phyloP scores from a whole-genome alignment of 1,140 invertebrate species.

The Drosophila pectinifera region DNA sequence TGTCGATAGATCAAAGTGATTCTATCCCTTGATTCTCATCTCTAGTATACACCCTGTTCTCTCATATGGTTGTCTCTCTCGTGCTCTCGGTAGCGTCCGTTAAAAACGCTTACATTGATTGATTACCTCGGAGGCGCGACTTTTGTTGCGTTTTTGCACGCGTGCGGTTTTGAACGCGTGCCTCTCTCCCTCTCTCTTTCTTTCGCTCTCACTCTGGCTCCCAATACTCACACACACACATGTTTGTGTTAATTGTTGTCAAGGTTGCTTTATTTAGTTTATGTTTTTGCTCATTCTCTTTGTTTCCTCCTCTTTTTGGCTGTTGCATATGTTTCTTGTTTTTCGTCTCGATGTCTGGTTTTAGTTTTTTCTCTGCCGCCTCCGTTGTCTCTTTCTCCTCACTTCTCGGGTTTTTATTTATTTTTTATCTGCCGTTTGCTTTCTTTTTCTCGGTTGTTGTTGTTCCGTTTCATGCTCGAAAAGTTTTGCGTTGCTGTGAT shows the following conservation, averaged over 20 bases:
- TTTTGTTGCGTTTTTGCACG: constrained; percentile 71
- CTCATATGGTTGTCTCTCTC: neutral
- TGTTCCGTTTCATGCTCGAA: constrained; percentile 61
- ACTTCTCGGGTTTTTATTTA: constrained; percentile 19
- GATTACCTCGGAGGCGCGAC: constrained; percentile 76
- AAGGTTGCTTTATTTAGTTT: constrained; percentile 76
- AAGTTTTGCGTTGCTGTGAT: constrained; percentile 73
- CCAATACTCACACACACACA: neutral
- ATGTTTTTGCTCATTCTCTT: constrained; percentile 52
- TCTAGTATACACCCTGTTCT: no score
- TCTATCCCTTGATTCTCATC: no score
- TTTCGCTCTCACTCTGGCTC: constrained; percentile 1
- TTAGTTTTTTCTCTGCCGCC: constrained; percentile 18
- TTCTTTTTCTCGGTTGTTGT: constrained; percentile 51
- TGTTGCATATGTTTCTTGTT: constrained; percentile 62
- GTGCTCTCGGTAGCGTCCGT: constrained; percentile 14
- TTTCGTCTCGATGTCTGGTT: constrained; percentile 45
- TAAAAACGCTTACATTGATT: constrained; percentile 79
- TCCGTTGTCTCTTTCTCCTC: constrained; percentile 18
- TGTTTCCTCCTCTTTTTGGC: constrained; percentile 36
- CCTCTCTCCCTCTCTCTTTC: constrained; percentile 10
- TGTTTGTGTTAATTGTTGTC: constrained; percentile 76
- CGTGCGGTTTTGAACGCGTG: constrained; percentile 58
- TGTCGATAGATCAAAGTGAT: neutral
- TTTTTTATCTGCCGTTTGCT: constrained; percentile 44